These are phyloP conservation scores for Pseudochaenichthys georgianus DNA, from an alignment of 2,797 vertebrate species.

Conservation along the genomic window DNA sequence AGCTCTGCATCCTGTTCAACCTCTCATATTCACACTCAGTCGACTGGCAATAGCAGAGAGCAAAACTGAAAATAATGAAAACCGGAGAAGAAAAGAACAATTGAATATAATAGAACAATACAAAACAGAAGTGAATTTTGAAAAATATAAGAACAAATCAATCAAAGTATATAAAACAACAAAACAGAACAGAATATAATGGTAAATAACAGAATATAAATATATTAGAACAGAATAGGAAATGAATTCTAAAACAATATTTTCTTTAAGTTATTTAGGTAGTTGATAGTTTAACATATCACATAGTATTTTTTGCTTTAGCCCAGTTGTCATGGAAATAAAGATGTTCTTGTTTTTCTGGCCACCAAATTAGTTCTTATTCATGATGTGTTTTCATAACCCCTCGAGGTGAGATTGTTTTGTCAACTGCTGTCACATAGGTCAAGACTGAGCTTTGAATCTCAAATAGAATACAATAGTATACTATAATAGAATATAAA, in stretches of 20 bases:
- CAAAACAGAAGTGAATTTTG: neutral
- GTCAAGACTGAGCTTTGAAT: neutral
- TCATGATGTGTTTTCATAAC: neutral
- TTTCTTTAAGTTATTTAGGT: neutral
- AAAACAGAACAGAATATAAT: neutral
- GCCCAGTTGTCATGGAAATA: neutral
- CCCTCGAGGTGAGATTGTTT: neutral
- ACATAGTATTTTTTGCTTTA: neutral
- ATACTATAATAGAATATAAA: neutral
- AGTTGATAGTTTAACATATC: neutral
- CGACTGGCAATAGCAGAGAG: neutral
- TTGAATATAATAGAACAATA: neutral
- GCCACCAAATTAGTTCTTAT: neutral
- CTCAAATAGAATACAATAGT: neutral
- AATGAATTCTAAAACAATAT: neutral
- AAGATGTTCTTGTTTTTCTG: neutral
- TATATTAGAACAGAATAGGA: neutral
- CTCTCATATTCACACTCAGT: constrained; percentile 1
- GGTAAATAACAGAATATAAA: neutral
- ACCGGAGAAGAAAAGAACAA: accelerated
- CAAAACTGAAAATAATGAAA: neutral
- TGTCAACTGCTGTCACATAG: neutral
- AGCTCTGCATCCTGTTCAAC: constrained; percentile 5
- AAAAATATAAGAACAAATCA: neutral
- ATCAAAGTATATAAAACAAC: too few relatives aligned